Conservation (phyloP, 2,888 invertebrate genomes). For the Griposia aprilina region DNA sequence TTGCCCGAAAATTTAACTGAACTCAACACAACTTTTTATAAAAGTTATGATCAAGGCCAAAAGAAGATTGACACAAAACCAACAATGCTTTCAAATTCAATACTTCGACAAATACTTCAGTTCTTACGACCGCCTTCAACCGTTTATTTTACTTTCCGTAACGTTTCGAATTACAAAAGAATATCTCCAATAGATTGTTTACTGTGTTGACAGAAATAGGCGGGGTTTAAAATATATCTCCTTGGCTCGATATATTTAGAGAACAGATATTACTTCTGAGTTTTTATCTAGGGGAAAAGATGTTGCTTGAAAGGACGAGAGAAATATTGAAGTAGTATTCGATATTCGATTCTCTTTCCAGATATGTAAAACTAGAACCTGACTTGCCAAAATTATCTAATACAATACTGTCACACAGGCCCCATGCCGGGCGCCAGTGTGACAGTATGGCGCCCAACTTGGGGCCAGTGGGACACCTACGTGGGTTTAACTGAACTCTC, state of each 20-base stretch:
- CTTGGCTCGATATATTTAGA: constrained; percentile 45
- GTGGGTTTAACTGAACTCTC: not conserved
- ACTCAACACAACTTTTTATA: constrained; percentile 1
- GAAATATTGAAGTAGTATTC: not conserved
- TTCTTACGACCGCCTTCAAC: constrained; percentile 41
- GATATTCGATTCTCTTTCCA: not conserved
- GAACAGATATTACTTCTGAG: constrained; percentile 25
- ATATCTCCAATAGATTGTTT: constrained; percentile 58
- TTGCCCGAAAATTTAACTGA: not conserved
- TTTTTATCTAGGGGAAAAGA: not conserved
- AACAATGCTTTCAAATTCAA: constrained; percentile 61
- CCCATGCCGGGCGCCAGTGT: not conserved
- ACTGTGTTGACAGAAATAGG: constrained; percentile 58
- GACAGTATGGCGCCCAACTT: not conserved
- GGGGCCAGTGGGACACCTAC: not conserved
- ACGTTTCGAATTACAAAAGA: constrained; percentile 67
- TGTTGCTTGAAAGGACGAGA: constrained; percentile 8
- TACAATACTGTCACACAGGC: not conserved
- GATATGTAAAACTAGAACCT: not conserved
- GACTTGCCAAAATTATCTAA: not conserved
- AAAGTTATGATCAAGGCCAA: constrained; percentile 13
- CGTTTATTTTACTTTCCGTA: constrained; percentile 63
- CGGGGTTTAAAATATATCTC: constrained; percentile 43
- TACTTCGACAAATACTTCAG: constrained; percentile 61
- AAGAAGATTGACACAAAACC: constrained; percentile 47